Percentiles rank a stretch among this genome's conserved stretches.
Conservation (phyloP, 2,113 vertebrate genomes). For the Rhodinocichla rosea region DNA sequence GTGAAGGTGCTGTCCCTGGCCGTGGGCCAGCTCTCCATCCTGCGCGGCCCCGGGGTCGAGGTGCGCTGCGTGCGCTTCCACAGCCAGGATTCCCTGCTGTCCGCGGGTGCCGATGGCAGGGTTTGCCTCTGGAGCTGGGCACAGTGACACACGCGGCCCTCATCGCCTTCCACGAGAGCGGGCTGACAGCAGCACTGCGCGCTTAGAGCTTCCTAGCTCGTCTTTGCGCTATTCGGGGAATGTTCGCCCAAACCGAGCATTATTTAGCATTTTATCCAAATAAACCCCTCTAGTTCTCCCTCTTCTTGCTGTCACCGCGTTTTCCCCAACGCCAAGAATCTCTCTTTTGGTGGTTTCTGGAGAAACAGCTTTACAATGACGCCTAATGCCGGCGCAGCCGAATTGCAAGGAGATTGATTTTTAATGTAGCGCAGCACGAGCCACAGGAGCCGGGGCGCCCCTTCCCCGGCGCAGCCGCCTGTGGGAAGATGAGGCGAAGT, state of each 20-base stretch:
- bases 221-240: background rate
- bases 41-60: constrained; percentile 61
- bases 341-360: constrained; percentile 2
- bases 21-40: constrained; percentile 44
- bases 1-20: constrained; percentile 67
- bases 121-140: constrained; percentile 64
- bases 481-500: constrained; percentile 39
- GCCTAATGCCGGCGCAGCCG: constrained; percentile 77
- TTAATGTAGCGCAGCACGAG: constrained; percentile 31
- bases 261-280: constrained; percentile 1
- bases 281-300: constrained; percentile 27
- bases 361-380: constrained; percentile 76
- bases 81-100: constrained; percentile 53
- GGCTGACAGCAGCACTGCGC: background rate
- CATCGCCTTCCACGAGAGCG: background rate
- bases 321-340: background rate
- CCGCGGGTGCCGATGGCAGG: constrained; percentile 64
- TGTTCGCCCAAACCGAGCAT: background rate
- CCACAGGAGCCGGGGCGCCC: constrained; percentile 10
- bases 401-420: constrained; percentile 71
- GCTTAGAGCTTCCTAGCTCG: rapidly evolving
- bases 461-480: background rate
- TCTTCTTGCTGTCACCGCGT: background rate
- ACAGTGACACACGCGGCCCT: background rate
- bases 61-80: constrained; percentile 66